phyloP scores from a whole-genome alignment of 2,797 vertebrate species.

The Lacerta agilis region DNA sequence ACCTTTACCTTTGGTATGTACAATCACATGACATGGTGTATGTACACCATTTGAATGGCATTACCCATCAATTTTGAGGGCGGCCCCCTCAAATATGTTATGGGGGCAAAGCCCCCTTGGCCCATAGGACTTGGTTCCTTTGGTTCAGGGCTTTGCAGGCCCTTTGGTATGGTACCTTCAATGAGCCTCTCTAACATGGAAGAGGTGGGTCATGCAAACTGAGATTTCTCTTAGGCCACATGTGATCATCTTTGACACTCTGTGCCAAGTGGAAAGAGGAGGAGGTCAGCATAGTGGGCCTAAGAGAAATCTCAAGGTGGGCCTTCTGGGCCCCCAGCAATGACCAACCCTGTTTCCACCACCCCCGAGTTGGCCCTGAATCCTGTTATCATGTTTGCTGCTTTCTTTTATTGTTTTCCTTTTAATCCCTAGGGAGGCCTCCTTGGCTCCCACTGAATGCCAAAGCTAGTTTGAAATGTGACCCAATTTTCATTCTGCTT shows the following conservation, averaged over 20 bases:
- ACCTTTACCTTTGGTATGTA: too few species aligned
- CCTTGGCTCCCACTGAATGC: background rate
- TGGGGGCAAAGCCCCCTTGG: too few species aligned
- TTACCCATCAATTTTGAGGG: too few species aligned
- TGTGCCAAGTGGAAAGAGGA: background rate
- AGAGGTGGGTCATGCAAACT: background rate
- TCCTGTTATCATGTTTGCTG: background rate
- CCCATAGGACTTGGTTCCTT: too few species aligned
- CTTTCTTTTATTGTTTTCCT: background rate
- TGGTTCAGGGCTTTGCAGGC: too few species aligned
- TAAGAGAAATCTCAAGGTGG: too few species aligned
- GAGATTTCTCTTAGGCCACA: background rate
- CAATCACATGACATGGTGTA: too few species aligned
- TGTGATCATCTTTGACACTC: background rate
- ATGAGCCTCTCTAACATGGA: background rate
- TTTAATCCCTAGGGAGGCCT: background rate
- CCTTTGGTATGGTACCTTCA: background rate
- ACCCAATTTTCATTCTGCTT: background rate
- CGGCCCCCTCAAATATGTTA: too few species aligned
- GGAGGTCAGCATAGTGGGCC: too few species aligned
- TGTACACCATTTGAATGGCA: too few species aligned
- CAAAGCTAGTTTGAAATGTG: background rate
- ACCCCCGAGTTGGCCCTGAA: background rate
- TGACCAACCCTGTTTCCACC: background rate
- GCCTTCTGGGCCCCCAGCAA: too few species aligned